phyloP scores from a whole-genome alignment of 2,113 vertebrate species.

The Acanthisitta chloris region DNA sequence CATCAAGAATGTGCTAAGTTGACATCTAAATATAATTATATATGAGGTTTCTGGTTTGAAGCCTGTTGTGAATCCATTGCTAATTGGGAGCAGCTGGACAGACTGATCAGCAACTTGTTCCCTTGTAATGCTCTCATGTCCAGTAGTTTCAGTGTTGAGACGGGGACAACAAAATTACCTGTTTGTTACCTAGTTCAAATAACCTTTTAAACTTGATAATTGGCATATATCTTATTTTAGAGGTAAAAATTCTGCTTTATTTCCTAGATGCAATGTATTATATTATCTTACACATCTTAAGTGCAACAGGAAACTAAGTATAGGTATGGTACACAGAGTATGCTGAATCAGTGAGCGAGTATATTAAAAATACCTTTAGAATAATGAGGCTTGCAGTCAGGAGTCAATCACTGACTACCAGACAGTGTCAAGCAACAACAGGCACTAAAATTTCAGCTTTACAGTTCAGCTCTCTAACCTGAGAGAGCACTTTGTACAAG shows the following conservation, averaged over 20 bases:
- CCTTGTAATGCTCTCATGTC: neutral
- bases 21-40: neutral
- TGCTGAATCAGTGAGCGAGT: neutral
- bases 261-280: neutral
- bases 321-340: neutral
- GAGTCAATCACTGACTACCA: neutral
- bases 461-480: neutral
- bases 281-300: conserved; percentile 16
- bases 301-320: neutral
- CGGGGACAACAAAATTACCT: neutral
- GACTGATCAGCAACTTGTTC: neutral
- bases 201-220: conserved; percentile 47
- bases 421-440: neutral
- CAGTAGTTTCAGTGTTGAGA: conserved; percentile 27
- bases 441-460: neutral
- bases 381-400: neutral
- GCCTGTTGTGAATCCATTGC: neutral
- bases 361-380: neutral
- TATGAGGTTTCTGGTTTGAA: neutral
- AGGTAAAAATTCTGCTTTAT: conserved; percentile 48
- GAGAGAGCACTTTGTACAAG: neutral
- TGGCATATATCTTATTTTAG: conserved; percentile 31
- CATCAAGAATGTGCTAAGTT: neutral
- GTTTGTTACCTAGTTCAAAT: conserved; percentile 43
- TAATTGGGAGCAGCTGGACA: neutral